Conservation (phyloP, 2,113 vertebrate species). For the Australoheros scitulus region DNA sequence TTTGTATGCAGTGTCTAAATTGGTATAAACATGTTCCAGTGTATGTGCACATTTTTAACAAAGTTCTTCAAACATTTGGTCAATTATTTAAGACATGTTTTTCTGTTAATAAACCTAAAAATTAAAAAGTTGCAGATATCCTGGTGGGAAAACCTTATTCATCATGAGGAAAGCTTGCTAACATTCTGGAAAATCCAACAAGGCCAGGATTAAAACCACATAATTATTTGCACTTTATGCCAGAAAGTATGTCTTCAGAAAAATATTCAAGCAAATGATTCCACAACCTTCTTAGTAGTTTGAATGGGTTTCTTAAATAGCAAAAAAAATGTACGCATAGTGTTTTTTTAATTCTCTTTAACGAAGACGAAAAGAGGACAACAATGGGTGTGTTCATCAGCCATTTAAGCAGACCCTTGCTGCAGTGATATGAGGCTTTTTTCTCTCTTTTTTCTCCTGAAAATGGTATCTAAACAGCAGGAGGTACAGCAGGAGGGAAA, state of each 20-base stretch:
- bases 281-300: neutral
- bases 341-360: slow-evolving; percentile 6
- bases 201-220: neutral
- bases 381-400: slow-evolving; percentile 16
- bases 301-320: neutral
- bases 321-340: neutral
- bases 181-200: neutral
- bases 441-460: slow-evolving; percentile 5
- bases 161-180: neutral
- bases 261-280: neutral
- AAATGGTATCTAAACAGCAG: slow-evolving; percentile 48
- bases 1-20: neutral
- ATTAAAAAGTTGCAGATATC: neutral
- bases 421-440: neutral
- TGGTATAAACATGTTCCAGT: neutral
- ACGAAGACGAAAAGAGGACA: slow-evolving; percentile 2
- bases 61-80: neutral
- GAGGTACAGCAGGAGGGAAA: slow-evolving; percentile 34
- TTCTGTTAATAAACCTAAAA: neutral
- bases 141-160: neutral
- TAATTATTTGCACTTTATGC: neutral
- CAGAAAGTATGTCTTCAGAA: neutral
- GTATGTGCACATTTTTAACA: neutral
- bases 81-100: neutral
- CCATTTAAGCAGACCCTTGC: slow-evolving; percentile 22